Conservation (phyloP, 2,888 invertebrate species). For the Noctua janthe region DNA sequence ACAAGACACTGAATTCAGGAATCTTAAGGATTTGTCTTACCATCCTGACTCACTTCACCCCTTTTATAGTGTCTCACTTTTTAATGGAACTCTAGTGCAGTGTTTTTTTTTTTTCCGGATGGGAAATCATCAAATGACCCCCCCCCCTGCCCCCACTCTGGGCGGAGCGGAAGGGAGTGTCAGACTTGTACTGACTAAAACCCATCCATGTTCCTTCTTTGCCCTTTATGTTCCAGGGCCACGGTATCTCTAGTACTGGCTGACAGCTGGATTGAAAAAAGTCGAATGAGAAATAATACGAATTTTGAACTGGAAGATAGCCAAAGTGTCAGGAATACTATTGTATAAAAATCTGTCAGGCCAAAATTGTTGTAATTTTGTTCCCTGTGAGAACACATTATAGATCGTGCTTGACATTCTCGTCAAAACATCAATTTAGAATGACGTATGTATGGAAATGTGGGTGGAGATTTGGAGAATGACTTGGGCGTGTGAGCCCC, state of each 20-base stretch:
- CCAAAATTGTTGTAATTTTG: neutral
- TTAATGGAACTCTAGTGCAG: neutral
- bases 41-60: neutral
- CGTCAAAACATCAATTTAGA: slow-evolving; percentile 12
- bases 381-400: neutral
- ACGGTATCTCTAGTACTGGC: no score
- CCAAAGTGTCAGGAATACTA: neutral
- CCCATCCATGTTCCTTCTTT: no score
- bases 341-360: neutral
- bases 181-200: no score
- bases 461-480: slow-evolving; percentile 55
- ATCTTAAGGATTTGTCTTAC: neutral
- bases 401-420: neutral
- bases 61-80: neutral
- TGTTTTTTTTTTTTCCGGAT: no score
- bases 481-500: slow-evolving; percentile 49
- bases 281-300: neutral
- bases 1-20: neutral
- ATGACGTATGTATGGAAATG: slow-evolving; percentile 25
- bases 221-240: no score
- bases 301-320: neutral
- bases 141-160: no score
- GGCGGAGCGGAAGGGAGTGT: no score
- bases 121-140: no score
- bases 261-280: no score